Conservation (phyloP, 2,888 invertebrate species). For the Xestia c-nigrum region DNA sequence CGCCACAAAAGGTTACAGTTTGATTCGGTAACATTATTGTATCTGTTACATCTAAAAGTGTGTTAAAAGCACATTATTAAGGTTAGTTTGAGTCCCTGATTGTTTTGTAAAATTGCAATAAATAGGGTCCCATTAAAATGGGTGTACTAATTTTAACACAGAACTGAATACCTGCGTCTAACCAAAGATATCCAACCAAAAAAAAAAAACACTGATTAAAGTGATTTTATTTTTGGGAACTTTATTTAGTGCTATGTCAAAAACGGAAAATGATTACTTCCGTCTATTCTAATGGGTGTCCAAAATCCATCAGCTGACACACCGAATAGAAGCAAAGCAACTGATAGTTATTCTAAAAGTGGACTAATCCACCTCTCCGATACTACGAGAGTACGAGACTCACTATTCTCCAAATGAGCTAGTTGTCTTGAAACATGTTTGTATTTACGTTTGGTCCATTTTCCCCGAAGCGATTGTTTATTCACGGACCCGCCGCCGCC, state of each 20-base stretch:
- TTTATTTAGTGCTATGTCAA: not conserved
- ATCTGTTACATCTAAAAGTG: no score
- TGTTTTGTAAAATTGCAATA: not conserved
- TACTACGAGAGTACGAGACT: not conserved
- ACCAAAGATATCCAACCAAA: no score
- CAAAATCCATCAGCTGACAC: not conserved
- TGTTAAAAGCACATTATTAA: no score
- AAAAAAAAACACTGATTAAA: no score
- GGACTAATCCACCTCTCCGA: constrained; percentile 1
- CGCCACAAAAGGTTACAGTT: no score
- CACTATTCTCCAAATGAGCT: constrained; percentile 14
- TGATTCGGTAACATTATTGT: no score
- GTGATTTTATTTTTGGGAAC: no score
- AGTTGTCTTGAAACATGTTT: constrained; percentile 20
- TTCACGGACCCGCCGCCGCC: constrained; percentile 41
- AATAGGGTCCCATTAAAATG: no score
- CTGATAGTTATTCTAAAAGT: not conserved
- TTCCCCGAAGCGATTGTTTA: constrained; percentile 55
- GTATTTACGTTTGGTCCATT: constrained; percentile 40
- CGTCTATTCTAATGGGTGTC: not conserved
- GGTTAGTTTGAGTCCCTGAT: no score
- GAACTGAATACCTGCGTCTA: no score
- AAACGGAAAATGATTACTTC: not conserved
- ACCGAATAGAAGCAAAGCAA: not conserved
- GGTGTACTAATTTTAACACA: no score